Percentiles rank a stretch among this genome's conserved stretches.
Evolutionary conservation across 2,888 invertebrate genomes (phyloP).

Genomic region (Drosophila algonquin): DNA sequence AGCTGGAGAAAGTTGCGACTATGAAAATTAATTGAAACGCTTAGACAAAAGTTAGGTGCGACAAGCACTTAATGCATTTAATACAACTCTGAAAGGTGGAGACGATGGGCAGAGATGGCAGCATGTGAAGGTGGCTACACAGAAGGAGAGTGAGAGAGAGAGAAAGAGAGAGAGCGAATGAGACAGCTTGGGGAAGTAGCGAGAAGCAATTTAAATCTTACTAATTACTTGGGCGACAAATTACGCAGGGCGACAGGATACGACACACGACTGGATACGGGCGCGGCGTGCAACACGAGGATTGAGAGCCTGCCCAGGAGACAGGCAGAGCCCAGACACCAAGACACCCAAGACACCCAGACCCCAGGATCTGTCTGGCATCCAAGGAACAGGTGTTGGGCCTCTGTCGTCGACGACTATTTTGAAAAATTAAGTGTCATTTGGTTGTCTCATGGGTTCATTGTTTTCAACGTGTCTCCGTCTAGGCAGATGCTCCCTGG

Average conservation of each 20-base stretch:
- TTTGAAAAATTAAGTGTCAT: conserved; percentile 76
- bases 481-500: conserved; percentile 24
- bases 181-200: conserved; percentile 45
- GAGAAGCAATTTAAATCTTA: conserved; percentile 82
- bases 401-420: conserved; percentile 42
- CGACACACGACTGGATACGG: conserved; percentile 17
- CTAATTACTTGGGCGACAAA: conserved; percentile 83
- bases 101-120: conserved; percentile 34
- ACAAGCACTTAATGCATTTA: conserved; percentile 80
- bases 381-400: conserved; percentile 54
- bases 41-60: conserved; percentile 76
- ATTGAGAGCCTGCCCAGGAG: conserved; percentile 1
- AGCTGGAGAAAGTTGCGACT: conserved; percentile 44
- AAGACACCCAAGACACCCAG: background rate
- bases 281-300: background rate
- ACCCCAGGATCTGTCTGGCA: conserved; percentile 8
- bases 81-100: conserved; percentile 63
- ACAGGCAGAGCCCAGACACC: background rate
- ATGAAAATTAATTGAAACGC: conserved; percentile 81
- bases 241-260: conserved; percentile 63
- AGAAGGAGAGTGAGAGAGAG: conserved; percentile 32
- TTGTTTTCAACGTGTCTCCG: conserved; percentile 55
- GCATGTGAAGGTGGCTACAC: conserved; percentile 15
- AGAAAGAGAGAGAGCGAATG: conserved; percentile 19
- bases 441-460: conserved; percentile 66